These are phyloP conservation scores for Alligator sinensis DNA, from an alignment of 2,113 vertebrate genomes.

Conservation along the genomic window DNA sequence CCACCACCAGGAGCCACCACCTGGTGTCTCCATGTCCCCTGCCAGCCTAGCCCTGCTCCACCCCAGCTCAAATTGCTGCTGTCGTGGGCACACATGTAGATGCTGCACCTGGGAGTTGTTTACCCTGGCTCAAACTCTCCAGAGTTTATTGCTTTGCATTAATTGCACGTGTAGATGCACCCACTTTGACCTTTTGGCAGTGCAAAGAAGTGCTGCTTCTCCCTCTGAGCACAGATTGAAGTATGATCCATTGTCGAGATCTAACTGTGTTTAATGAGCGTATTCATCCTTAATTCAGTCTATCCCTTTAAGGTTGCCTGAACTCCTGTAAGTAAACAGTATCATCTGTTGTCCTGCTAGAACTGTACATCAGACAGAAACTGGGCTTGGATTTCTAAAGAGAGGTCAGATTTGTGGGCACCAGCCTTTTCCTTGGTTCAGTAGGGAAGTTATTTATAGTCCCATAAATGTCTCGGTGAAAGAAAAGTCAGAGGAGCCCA, in stretches of 20 bases:
- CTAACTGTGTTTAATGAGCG: accelerated
- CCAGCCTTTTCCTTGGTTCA: not conserved
- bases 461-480: accelerated
- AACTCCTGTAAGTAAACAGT: accelerated
- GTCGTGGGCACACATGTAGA: no score
- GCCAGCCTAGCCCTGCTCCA: no score
- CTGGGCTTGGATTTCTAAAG: accelerated
- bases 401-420: accelerated
- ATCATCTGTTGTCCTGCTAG: accelerated
- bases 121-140: no score
- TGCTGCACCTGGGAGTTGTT: no score
- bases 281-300: not conserved
- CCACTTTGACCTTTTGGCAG: accelerated
- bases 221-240: not conserved
- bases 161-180: no score
- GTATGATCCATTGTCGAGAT: not conserved
- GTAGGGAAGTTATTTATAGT: not conserved
- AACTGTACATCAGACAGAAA: accelerated
- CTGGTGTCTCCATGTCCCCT: no score
- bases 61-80: no score
- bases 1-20: no score
- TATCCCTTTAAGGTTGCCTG: accelerated
- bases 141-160: no score
- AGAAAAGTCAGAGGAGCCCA: not conserved
- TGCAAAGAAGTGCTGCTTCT: not conserved